Conservation (phyloP, 2,797 vertebrate genomes). For the Diplodus puntazzo region DNA sequence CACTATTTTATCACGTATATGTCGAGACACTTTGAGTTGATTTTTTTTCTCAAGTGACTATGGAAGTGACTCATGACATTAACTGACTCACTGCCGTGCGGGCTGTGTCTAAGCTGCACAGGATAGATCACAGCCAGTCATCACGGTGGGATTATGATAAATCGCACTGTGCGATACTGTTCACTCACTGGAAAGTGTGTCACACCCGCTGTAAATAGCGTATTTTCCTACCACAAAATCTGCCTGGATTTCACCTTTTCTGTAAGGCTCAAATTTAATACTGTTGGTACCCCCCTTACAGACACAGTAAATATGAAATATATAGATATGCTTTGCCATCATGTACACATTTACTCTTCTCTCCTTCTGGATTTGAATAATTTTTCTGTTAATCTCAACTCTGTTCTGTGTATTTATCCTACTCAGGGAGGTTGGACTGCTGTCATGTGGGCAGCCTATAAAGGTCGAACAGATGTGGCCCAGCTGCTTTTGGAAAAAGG, state of each 20-base stretch:
- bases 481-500: constrained; percentile 92
- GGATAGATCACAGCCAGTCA: constrained; percentile 64
- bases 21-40: neutral
- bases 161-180: constrained; percentile 55
- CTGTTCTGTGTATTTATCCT: constrained; percentile 34
- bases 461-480: constrained; percentile 92
- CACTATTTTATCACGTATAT: neutral
- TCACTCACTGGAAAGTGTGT: constrained; percentile 69
- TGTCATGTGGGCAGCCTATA: constrained; percentile 98
- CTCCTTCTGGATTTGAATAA: neutral
- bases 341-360: neutral
- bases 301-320: too few species aligned
- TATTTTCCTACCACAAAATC: constrained; percentile 66
- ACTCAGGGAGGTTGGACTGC: constrained; percentile 97
- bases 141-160: constrained; percentile 71
- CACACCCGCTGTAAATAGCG: constrained; percentile 72
- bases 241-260: constrained; percentile 21
- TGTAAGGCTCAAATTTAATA: neutral
- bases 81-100: constrained; percentile 51
- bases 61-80: constrained; percentile 37
- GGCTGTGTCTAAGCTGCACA: constrained; percentile 50
- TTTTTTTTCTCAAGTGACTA: constrained; percentile 10
- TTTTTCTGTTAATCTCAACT: neutral
- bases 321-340: too few species aligned
- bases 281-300: neutral